Conservation (phyloP, 1,140 invertebrate species). For the Oncopeltus fasciatus region DNA sequence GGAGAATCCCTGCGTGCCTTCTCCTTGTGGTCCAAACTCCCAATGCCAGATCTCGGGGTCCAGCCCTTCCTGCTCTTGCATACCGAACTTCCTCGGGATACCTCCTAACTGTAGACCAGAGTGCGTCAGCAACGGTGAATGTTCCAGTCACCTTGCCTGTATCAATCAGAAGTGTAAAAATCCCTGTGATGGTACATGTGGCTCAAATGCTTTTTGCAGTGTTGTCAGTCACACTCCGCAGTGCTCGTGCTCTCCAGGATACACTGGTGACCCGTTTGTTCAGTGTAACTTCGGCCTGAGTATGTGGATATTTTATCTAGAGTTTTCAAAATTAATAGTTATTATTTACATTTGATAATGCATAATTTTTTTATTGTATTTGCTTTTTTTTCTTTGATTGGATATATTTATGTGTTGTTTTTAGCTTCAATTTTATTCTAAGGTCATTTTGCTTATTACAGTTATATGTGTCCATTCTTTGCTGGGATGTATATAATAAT, state of each 20-base stretch:
- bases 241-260: slow-evolving; percentile 48
- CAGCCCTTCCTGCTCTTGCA: slow-evolving; percentile 42
- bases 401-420: too few species aligned
- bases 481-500: too few species aligned
- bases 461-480: too few species aligned
- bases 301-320: slow-evolving; percentile 31
- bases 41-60: slow-evolving; percentile 41
- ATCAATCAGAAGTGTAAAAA: slow-evolving; percentile 40
- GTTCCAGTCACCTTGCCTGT: slow-evolving; percentile 36
- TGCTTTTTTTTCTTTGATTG: too few species aligned
- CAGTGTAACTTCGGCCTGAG: slow-evolving; percentile 41
- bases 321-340: not conserved
- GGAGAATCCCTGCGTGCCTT: slow-evolving; percentile 35
- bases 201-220: slow-evolving; percentile 44
- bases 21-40: slow-evolving; percentile 50
- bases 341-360: too few species aligned
- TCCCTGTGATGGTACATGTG: slow-evolving; percentile 41
- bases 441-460: too few species aligned
- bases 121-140: slow-evolving; percentile 39
- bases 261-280: slow-evolving; percentile 57
- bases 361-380: not conserved
- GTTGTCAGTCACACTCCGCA: slow-evolving; percentile 48
- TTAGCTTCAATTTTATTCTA: too few species aligned
- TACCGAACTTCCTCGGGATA: slow-evolving; percentile 32
- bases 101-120: slow-evolving; percentile 39